phyloP scores from a whole-genome alignment of 2,797 vertebrate genomes.

The Uromys caudimaculatus region DNA sequence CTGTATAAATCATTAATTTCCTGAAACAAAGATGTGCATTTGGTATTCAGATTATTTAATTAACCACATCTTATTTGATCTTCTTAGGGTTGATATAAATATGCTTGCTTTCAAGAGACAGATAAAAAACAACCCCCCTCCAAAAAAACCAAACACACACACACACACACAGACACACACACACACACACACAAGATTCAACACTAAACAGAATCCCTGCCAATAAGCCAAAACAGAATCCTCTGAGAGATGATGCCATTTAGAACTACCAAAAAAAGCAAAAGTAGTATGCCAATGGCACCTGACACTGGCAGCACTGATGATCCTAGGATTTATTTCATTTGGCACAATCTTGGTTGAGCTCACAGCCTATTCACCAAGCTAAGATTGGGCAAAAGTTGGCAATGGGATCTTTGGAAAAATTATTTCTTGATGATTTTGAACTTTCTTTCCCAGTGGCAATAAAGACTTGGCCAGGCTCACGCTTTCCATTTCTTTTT shows the following conservation, averaged over 20 bases:
- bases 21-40: not conserved
- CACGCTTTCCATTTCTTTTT: conserved; percentile 76
- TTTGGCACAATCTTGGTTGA: conserved; percentile 57
- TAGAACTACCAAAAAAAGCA: conserved; percentile 51
- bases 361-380: conserved; percentile 34
- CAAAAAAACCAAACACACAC: too few relatives aligned
- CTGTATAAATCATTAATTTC: not conserved
- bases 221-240: conserved; percentile 29
- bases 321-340: conserved; percentile 50
- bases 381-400: conserved; percentile 58
- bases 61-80: conserved; percentile 20
- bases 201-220: conserved; percentile 63
- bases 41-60: conserved; percentile 55
- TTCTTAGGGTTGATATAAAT: conserved; percentile 10
- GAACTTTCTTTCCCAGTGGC: conserved; percentile 66
- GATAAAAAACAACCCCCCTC: not conserved
- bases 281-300: conserved; percentile 29
- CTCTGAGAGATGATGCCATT: conserved; percentile 50
- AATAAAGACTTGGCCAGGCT: conserved; percentile 67
- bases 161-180: not conserved
- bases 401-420: conserved; percentile 49
- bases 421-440: conserved; percentile 71
- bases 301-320: not conserved
- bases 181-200: not conserved
- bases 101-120: conserved; percentile 57